Conservation (phyloP, 2,113 vertebrate genomes). For the Apus apus region DNA sequence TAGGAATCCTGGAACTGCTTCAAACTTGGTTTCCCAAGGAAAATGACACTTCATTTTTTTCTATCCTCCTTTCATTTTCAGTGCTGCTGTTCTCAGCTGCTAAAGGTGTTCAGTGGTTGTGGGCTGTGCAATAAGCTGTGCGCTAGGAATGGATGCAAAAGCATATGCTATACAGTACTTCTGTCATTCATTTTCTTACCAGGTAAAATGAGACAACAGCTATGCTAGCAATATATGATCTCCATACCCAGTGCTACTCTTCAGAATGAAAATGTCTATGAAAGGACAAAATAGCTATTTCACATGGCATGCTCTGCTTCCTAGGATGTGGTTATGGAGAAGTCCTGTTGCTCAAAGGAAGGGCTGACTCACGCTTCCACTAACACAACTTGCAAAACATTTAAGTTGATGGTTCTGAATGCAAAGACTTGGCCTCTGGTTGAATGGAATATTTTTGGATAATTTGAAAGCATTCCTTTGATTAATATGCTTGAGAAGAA, state of each 20-base stretch:
- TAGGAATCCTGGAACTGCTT: neutral
- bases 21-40: neutral
- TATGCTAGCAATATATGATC: neutral
- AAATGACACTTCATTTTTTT: neutral
- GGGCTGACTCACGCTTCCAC: neutral
- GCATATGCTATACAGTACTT: neutral
- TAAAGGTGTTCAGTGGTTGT: neutral
- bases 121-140: neutral
- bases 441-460: neutral
- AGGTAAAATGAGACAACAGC: neutral
- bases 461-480: neutral
- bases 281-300: neutral
- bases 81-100: neutral
- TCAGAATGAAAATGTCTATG: neutral
- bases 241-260: neutral
- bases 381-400: neutral
- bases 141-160: neutral
- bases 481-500: neutral
- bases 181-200: neutral
- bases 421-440: rapidly evolving
- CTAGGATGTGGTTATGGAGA: neutral
- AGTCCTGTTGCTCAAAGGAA: rapidly evolving
- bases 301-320: neutral
- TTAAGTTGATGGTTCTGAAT: neutral
- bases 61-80: neutral